A percentile compares a stretch with the other conserved stretches of the same genome.
These are phyloP conservation scores for Aspidiotus rigidus DNA, from an alignment of 2,888 invertebrate genomes.

Conservation along the genomic window DNA sequence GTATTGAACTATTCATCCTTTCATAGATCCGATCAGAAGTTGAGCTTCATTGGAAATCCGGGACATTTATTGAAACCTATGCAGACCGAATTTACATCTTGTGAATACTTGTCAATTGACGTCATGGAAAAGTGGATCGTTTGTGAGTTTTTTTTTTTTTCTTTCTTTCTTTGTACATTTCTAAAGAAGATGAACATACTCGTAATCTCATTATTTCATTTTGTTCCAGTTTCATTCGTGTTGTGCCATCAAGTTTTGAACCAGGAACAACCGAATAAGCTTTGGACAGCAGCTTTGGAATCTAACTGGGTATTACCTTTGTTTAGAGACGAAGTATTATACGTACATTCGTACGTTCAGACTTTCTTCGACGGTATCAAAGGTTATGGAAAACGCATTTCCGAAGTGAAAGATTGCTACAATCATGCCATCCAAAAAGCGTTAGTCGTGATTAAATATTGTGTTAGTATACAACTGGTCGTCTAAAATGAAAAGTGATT, in stretches of 20 bases:
- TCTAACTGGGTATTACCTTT: slow-evolving; percentile 89
- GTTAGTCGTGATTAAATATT: slow-evolving; percentile 9
- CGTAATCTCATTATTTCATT: slow-evolving; percentile 4
- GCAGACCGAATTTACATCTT: slow-evolving; percentile 91
- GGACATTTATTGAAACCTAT: slow-evolving; percentile 89
- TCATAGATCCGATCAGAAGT: slow-evolving; percentile 66
- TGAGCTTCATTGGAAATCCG: slow-evolving; percentile 89
- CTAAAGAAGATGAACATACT: not conserved
- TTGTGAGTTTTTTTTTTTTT: slow-evolving; percentile 45
- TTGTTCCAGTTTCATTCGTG: slow-evolving; percentile 64
- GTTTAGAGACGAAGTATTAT: slow-evolving; percentile 93
- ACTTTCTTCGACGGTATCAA: slow-evolving; percentile 90
- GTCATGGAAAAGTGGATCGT: slow-evolving; percentile 95
- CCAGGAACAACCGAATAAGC: slow-evolving; percentile 70
- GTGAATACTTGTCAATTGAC: slow-evolving; percentile 93
- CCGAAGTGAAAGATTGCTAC: slow-evolving; percentile 93
- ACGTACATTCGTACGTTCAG: slow-evolving; percentile 87
- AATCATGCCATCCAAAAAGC: slow-evolving; percentile 74
- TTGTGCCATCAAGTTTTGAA: slow-evolving; percentile 75
- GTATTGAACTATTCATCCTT: not conserved
- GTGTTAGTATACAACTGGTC: not conserved
- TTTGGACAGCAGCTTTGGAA: slow-evolving; percentile 87
- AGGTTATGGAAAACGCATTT: slow-evolving; percentile 82
- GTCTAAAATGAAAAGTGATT: not conserved
- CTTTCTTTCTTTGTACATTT: too few species aligned